Evolutionary conservation across 2,888 invertebrate species (phyloP), one percentile per base, ranked within the genome.

Genomic region (Poecilobothrus nobilitatus): DNA sequence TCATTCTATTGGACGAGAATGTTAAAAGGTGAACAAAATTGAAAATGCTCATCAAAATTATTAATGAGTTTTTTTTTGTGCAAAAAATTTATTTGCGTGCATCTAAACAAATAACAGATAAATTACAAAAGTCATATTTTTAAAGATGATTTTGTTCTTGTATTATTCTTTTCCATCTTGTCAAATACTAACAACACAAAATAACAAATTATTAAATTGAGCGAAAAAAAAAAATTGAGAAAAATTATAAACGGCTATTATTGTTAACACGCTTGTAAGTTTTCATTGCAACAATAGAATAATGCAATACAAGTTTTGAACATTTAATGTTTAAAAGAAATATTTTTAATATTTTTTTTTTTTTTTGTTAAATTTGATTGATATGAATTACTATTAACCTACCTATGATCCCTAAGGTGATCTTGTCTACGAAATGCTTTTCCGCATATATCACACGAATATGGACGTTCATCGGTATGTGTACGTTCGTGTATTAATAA

Each of bases 401-500:
- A 94, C 94, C 94, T 91, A 84, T 95, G 95, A 83, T 95, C 95
- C 80, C 95, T 85, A 66, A 95, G 86, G 83, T 95, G 95, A 83
- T 98, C 98, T 82, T 98, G 98, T 76, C 98, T 86, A 74, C 98
- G 86, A 84, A 98, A 98, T 9, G 97, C 95, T 82, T 98, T 98
- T 71, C 94, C 94, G 80, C 98, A 98, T 76, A 97, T 94, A 81
- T 98, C 97, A 83, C 98, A 98, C 61, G 95, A 93, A 79, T 96
- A 98, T 0, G 98, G 97, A 68, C 98, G 85, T 81, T 98, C 98
- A 77, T 97, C 96, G 2, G 97, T 98, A 79, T 98, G 97, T 1
- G 97, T 98, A 76, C 97, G 84, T 80, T 97, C 97, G 84, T 98
- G 98, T 76, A 98, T 98, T 74, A 97, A 85, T 77, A 98, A 85